Conservation (phyloP, 2,888 invertebrate species). For the Parasteatoda lunata region DNA sequence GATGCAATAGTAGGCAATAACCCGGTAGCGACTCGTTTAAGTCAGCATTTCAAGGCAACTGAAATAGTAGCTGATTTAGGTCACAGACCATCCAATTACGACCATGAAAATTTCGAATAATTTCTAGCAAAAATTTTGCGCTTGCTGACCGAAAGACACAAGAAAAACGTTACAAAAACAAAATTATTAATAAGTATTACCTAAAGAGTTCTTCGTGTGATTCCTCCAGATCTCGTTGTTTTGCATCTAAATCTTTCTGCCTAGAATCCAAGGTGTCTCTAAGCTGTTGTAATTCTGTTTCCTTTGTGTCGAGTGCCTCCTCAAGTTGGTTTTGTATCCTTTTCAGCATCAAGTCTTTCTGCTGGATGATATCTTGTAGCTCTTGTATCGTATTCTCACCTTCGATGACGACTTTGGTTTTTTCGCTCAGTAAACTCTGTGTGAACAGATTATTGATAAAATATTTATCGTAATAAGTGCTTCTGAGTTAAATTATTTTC, state of each 20-base stretch:
- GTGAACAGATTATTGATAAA: not conserved
- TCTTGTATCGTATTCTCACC: slow-evolving; percentile 62
- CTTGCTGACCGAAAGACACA: no score
- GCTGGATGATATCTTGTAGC: slow-evolving; percentile 54
- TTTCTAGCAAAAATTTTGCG: no score
- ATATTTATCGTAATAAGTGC: no score
- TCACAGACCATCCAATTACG: no score
- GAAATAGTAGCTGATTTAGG: no score
- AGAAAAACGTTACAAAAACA: no score
- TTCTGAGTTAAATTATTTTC: no score
- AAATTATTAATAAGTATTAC: not conserved
- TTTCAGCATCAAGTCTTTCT: slow-evolving; percentile 54
- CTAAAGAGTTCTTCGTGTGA: slow-evolving; percentile 59
- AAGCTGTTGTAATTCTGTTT: slow-evolving; percentile 46
- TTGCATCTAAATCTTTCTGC: slow-evolving; percentile 52
- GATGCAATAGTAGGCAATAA: no score
- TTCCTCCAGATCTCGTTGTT: slow-evolving; percentile 52
- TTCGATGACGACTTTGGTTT: slow-evolving; percentile 53
- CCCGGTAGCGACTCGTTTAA: no score
- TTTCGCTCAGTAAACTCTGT: slow-evolving; percentile 53
- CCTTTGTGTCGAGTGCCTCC: slow-evolving; percentile 53
- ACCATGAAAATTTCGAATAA: no score
- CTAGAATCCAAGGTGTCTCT: slow-evolving; percentile 36
- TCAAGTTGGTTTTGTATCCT: slow-evolving; percentile 55
- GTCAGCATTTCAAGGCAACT: no score